Conservation (phyloP, 1,140 invertebrate genomes). For the Apis laboriosa region DNA sequence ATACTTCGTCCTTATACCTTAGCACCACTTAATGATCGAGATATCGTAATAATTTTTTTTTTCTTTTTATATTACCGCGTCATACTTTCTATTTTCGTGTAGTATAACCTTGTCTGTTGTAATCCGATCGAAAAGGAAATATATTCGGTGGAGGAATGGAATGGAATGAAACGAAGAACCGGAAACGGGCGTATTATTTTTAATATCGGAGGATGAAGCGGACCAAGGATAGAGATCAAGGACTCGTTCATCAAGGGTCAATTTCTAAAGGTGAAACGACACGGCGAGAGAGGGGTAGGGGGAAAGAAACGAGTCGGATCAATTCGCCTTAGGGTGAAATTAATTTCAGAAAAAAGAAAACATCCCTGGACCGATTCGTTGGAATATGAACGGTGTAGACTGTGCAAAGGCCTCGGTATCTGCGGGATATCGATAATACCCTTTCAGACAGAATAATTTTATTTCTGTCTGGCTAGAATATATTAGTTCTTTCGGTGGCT, state of each 20-base stretch:
- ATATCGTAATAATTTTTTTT: no score
- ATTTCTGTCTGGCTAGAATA: slow-evolving; percentile 60
- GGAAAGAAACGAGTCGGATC: not conserved
- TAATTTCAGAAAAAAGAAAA: slow-evolving; percentile 69
- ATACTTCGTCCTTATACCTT: no score
- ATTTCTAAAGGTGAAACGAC: not conserved
- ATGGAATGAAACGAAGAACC: slow-evolving; percentile 1
- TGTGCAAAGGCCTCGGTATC: not conserved
- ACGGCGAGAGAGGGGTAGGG: not conserved
- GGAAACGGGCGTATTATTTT: slow-evolving; percentile 50
- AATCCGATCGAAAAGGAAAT: not conserved
- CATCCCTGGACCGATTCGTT: slow-evolving; percentile 63
- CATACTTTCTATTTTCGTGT: no score
- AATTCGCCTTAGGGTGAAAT: slow-evolving; percentile 30
- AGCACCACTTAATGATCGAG: no score
- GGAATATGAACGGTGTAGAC: slow-evolving; percentile 55
- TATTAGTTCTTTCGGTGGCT: slow-evolving; percentile 58
- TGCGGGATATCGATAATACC: slow-evolving; percentile 61
- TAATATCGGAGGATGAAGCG: slow-evolving; percentile 43
- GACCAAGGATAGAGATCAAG: slow-evolving; percentile 5
- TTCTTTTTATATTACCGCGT: no score
- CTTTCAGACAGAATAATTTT: slow-evolving; percentile 62
- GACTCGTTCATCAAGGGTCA: not conserved
- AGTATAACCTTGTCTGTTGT: no score
- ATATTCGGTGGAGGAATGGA: not conserved